phyloP scores from a whole-genome alignment of 2,797 vertebrate species.

The Crax fasciolata region DNA sequence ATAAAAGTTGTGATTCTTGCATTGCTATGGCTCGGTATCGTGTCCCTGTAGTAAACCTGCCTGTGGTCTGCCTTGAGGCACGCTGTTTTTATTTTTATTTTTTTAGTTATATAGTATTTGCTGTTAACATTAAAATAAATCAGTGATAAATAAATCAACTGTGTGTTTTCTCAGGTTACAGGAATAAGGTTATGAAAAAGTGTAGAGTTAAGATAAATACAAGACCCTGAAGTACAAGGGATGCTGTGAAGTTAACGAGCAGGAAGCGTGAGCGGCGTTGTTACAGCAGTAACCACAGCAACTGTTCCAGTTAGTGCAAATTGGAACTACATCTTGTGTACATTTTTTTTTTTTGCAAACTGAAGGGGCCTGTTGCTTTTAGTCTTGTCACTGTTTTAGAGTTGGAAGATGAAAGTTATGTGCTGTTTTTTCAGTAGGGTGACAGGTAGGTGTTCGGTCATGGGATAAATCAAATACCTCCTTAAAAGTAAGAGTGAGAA shows the following conservation, averaged over 20 bases:
- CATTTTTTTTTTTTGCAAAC: neutral
- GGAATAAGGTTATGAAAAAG: neutral
- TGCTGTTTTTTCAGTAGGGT: neutral
- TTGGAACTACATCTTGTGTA: neutral
- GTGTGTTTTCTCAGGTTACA: accelerated
- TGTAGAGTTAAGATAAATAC: neutral
- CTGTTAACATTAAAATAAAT: neutral
- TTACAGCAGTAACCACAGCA: neutral
- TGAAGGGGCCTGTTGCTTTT: neutral
- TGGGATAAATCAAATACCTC: neutral
- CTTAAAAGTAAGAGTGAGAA: neutral
- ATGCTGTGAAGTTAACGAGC: neutral
- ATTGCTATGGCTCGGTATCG: neutral
- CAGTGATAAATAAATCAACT: neutral
- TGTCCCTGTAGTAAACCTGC: accelerated
- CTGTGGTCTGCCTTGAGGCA: neutral
- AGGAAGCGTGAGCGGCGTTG: neutral
- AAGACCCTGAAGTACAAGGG: neutral
- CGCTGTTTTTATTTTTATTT: neutral
- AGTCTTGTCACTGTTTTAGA: neutral
- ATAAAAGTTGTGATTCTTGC: neutral
- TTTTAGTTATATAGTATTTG: neutral
- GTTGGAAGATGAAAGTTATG: neutral
- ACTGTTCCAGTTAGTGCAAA: neutral
- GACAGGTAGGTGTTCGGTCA: neutral